phyloP scores from a whole-genome alignment of 2,113 vertebrate genomes.

The Eonycteris spelaea region DNA sequence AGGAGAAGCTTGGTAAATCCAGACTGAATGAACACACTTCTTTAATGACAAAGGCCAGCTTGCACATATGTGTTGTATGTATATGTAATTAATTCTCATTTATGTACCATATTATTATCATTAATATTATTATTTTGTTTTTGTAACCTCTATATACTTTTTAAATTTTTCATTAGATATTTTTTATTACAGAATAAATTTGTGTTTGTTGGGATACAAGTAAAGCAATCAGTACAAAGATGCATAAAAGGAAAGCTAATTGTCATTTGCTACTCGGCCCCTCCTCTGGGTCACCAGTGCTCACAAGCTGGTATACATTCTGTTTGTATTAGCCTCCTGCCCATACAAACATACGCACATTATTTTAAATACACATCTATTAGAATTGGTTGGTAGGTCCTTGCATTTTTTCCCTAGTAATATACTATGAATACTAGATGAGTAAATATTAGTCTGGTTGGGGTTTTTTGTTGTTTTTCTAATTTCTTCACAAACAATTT shows the following conservation, averaged over 20 bases:
- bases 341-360: neutral
- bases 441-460: neutral
- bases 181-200: neutral
- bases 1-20: neutral
- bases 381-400: neutral
- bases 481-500: neutral
- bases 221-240: neutral
- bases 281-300: neutral
- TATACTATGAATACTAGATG: neutral
- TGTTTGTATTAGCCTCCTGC: neutral
- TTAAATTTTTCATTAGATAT: neutral
- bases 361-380: neutral
- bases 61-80: neutral
- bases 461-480: neutral
- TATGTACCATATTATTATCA: neutral
- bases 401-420: neutral
- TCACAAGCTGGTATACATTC: neutral
- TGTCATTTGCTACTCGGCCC: neutral
- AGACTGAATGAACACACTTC: neutral
- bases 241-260: neutral
- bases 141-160: neutral
- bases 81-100: neutral
- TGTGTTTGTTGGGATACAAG: neutral
- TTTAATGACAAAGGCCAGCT: neutral
- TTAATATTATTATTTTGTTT: constrained; percentile 12